Evolutionary conservation across 2,888 invertebrate genomes (phyloP), one percentile per base, ranked within the genome.

Genomic region (Polymixis flavicincta): DNA sequence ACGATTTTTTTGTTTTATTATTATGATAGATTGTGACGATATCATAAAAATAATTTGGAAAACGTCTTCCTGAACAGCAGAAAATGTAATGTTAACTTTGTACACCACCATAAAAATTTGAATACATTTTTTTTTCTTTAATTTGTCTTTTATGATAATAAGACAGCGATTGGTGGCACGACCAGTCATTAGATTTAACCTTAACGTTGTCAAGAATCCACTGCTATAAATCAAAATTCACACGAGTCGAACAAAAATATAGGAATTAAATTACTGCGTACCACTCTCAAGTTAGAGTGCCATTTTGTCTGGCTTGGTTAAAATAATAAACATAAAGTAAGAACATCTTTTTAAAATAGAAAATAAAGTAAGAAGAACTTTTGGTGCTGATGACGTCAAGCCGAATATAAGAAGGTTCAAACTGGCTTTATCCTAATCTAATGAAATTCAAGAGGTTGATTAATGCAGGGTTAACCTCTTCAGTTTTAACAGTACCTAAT

Each of bases 21-120:
- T 80, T 84, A 82, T 73, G 74, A 73, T 73, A 68, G 71, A 57
- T 73, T 78, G 78, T 83, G 83, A 85, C 76, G 63, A 60, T 60
- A 70, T 63, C 9, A 55, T 65, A 32, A 45, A 63, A 45, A 19
- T n/a, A 48, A 50, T 14, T 22, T 64, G 22, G 17, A 28, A 42
- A 80, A 50, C 37, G 32, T 61, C 63, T 67, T 50, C 9, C 17
- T 59, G 50, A 54, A 5, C 0, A 52, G 32, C 11, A 37, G 6
- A 45, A 28, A 57, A 32, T 48, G 9, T 70, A 28, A 48, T 28
- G 14, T 69, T 25, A 6, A 65, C 22, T 52, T 48, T 50, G 28
- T 9, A 48, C 17, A 45, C 19, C 7, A 8, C 2, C n/a, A 11
- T 3, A 22, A 37, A 50, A 0, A 57, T 13, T 7, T 50, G 13